Conservation (phyloP, 2,797 vertebrate genomes). For the Gymnodraco acuticeps region DNA sequence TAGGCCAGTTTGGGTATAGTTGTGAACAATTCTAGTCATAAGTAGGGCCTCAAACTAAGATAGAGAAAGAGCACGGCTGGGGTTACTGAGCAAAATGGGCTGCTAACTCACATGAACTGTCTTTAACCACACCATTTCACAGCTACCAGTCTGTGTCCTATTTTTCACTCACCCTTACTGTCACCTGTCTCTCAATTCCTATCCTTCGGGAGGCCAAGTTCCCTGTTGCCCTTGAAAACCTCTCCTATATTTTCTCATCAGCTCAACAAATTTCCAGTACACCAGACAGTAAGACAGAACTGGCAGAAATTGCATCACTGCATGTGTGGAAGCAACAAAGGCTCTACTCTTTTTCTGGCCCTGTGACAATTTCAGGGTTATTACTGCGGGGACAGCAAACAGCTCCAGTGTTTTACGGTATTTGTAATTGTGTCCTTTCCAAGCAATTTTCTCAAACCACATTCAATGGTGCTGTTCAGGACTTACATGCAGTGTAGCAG, state of each 20-base stretch:
- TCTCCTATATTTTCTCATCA: slow-evolving; percentile 63
- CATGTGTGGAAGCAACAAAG: slow-evolving; percentile 60
- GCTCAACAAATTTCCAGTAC: slow-evolving; percentile 67
- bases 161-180: slow-evolving; percentile 65
- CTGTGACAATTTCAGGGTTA: slow-evolving; percentile 44
- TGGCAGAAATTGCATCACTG: slow-evolving; percentile 56
- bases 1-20: slow-evolving; percentile 44
- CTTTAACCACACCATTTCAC: slow-evolving; percentile 68
- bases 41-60: slow-evolving; percentile 37
- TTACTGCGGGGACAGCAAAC: slow-evolving; percentile 13
- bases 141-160: slow-evolving; percentile 70
- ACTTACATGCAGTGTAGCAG: slow-evolving; percentile 13
- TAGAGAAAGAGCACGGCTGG: slow-evolving; percentile 38
- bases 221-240: slow-evolving; percentile 72
- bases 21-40: slow-evolving; percentile 26
- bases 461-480: slow-evolving; percentile 22
- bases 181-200: slow-evolving; percentile 75
- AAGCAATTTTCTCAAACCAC: slow-evolving; percentile 24
- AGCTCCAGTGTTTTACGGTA: slow-evolving; percentile 21
- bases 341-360: slow-evolving; percentile 52
- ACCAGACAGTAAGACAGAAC: slow-evolving; percentile 42
- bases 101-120: slow-evolving; percentile 55
- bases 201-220: slow-evolving; percentile 67
- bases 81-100: slow-evolving; percentile 35
- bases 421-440: slow-evolving; percentile 22